Base-by-base conservation (phyloP, 2,113 vertebrate genomes). In the Polypterus bichir region DNA sequence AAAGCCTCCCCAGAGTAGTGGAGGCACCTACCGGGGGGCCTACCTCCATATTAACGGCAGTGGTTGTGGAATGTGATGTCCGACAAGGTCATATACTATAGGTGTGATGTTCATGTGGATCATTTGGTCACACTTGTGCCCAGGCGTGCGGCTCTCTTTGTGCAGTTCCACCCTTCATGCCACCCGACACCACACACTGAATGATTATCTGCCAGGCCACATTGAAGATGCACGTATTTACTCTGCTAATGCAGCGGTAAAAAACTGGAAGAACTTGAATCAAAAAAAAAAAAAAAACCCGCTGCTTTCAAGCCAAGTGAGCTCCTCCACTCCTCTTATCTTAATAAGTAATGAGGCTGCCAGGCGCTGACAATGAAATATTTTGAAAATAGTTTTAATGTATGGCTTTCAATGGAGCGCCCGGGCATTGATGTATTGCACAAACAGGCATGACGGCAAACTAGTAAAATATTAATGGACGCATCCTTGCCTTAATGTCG, bases 381-480 rank as follows among this genome's bases (percentile, higher is more conserved):
- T 97, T 98, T 94, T 94, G 88, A 94, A 93, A 97, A 96, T 95
- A 92, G 91, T 97, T 95, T 89, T 97, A 94, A 97, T 97, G 89
- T 92, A 95, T 93, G 87, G 89, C 90, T 92, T 86, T 88, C 85
- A 93, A 86, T 91, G 86, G 79, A 89, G 83, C 81, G 85, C 86
- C 89, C 86, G 85, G 92, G 87, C 92, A 90, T 91, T 98, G 96
- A 97, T 92, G 84, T 93, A 98, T 97, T 84, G 74, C 84, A 79
- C 85, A 91, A 92, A 93, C 64, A 66, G 90, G 82, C 86, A 79
- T 76, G 87, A 89, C 78, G 80, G 83, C 81, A 86, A 93, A 87
- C 82, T 83, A 85, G 83, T 97, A 86, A 97, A 97, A 98, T 97
- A 98, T 98, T 97, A 93, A 98, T 88, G 83, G 83, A 79, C 75